Base-by-base conservation (phyloP, 2,888 invertebrate genomes). In the Keiferia lycopersicella region DNA sequence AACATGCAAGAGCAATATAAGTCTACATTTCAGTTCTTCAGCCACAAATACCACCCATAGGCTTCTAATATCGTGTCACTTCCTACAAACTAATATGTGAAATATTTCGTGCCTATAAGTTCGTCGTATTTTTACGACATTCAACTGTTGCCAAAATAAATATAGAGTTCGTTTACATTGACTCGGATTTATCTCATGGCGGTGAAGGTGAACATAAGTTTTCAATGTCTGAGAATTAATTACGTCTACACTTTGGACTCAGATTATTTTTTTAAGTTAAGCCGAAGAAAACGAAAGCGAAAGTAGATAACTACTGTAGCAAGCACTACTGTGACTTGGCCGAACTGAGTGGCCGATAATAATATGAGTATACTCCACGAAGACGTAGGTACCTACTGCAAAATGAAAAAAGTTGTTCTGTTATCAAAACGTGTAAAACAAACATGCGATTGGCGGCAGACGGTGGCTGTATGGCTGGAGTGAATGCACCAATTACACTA, bases 401-500 rank as follows among this genome's bases (percentile, higher is more conserved):
- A 76, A 80, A 82, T 75, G 76, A 71, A 77, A 80, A 80, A 71
- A 69, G 70, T 68, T 65, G 67, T 62, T 16, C 71, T 73, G 79
- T 85, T 87, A 86, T 86, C 86, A 83, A 79, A 79, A 83, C 81
- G 83, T 84, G 82, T 81, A 81, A 83, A 84, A 80, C 80, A 77
- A 84, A 78, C 77, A 73, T 74, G 70, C 80, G 74, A 77, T 77
- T 78, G 12, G 0, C 56, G 16, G 56, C 56, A 30, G 56, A 14
- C 34, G 30, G 34, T 30, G 34, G 56, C 73, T 78, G 73, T 71
- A 16, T 30, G 34, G 56, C 73, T 78, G 73, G 71, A 56, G 34
- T 56, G 34, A 77, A 80, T 78, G 77, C 74, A 83, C 82, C 86
- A 88, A 88, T 91, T 89, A 88, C 78, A 82, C 84, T 86, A 87